Conservation (phyloP, 2,888 invertebrate species). For the Parnassius mnemosyne region DNA sequence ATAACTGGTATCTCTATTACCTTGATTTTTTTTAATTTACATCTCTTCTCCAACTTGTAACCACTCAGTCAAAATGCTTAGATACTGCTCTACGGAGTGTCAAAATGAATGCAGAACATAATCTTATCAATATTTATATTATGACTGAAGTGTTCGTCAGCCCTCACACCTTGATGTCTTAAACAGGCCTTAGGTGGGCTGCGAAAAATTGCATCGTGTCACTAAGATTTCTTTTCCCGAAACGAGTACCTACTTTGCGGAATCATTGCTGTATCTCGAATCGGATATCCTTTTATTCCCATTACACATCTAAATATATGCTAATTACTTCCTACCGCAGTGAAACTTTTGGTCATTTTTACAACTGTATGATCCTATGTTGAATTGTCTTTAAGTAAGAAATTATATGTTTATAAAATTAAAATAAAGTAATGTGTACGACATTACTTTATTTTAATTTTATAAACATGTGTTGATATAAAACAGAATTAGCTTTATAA, state of each 20-base stretch:
- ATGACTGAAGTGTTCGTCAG: slow-evolving; percentile 10
- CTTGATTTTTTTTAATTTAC: too few relatives aligned
- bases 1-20: too few relatives aligned
- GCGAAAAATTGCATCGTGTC: neutral
- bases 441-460: too few relatives aligned
- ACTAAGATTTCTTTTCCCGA: slow-evolving; percentile 24
- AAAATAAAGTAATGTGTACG: too few relatives aligned
- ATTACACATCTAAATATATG: slow-evolving; percentile 18
- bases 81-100: too few relatives aligned
- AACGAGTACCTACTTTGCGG: slow-evolving; percentile 13
- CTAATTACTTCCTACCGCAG: slow-evolving; percentile 14
- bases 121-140: slow-evolving; percentile 19
- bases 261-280: slow-evolving; percentile 13
- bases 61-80: too few relatives aligned
- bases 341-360: slow-evolving; percentile 2
- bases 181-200: slow-evolving; percentile 21
- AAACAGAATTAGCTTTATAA: too few relatives aligned
- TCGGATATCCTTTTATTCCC: slow-evolving; percentile 11
- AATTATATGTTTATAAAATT: neutral
- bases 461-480: too few relatives aligned
- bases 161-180: slow-evolving; percentile 11
- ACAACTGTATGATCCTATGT: slow-evolving; percentile 4
- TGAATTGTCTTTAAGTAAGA: slow-evolving; percentile 24
- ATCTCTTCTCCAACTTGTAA: too few relatives aligned
- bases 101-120: too few relatives aligned